Evolutionary conservation across 2,888 invertebrate species (phyloP).

Genomic region (Perizoma flavofasciatum): DNA sequence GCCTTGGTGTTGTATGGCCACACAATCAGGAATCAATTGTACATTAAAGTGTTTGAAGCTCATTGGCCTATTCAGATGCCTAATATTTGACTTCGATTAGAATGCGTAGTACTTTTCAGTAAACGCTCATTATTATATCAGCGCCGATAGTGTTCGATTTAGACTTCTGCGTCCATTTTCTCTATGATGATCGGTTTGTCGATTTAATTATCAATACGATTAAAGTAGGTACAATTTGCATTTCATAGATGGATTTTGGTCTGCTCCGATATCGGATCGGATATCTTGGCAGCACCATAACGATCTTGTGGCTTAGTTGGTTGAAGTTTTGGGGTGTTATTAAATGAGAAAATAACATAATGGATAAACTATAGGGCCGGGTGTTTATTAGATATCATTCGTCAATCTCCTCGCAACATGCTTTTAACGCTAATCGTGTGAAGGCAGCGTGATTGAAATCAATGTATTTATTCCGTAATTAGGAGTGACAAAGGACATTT

Average conservation of each 20-base stretch:
- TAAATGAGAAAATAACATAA: no score
- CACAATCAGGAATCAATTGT: conserved; percentile 56
- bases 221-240: no score
- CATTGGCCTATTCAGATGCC: conserved; percentile 15
- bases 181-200: no score
- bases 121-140: conserved; percentile 3
- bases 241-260: no score
- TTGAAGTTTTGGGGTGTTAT: no score
- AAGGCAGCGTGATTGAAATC: conserved; percentile 10
- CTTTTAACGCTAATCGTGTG: conserved; percentile 8
- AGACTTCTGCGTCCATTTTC: not conserved
- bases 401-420: conserved; percentile 9
- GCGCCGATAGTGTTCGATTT: conserved; percentile 16
- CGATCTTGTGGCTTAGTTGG: no score
- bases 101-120: conserved; percentile 16
- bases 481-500: conserved; percentile 14
- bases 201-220: no score
- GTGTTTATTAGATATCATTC: conserved; percentile 17
- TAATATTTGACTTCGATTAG: conserved; percentile 11
- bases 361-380: no score
- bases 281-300: no score
- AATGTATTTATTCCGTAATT: conserved; percentile 17
- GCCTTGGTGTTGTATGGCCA: conserved; percentile 58
- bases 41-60: conserved; percentile 32
- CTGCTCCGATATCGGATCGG: no score